Evolutionary conservation across 1,140 invertebrate species (phyloP), one percentile per base, ranked within the genome.

Genomic region (Heterodera carotae): DNA sequence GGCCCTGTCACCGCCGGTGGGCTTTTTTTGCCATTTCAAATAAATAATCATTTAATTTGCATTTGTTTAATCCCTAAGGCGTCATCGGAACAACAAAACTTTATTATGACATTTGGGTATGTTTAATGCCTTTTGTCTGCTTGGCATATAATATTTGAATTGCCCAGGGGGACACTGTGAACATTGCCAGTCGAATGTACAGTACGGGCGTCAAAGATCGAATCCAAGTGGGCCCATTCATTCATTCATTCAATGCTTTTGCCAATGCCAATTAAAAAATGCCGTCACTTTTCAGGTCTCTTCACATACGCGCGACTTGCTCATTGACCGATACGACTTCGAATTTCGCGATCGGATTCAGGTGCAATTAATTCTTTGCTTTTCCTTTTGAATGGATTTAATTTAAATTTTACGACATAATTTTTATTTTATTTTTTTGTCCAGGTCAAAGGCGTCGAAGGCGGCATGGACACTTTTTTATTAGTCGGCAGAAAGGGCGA

Each of bases 31-130:
- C 34, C 34, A 27, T n/a, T 43, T 43, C 33, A 2, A 68, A 68
- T 68, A 29, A 69, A 25, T 33, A 15, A 60, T 34, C 33, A 29
- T 33, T 31, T 36, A 4, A 0, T 39, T 39, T n/a, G n/a, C n/a
- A 39, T 72, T 53, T 25, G 25, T 56, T 25, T 56, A 27, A 29
- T n/a, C n/a, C 80, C 76, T 64, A 43, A 71, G 69, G 82, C 5
- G 95, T 98, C 0, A 97, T 98, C 66, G 96, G 96, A 0, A 97
- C 95, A 0, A 94, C 93, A 0, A 98, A 97, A 87, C 89, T 98
- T 29, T 94, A 95, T 84, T 98, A 97, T 82, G 96, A 98, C 88
- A 77, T 60, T 60, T 56, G 68, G 59, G 29, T 73, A 18, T 27
- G 56, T 12, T 25, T 53, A 15, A 27, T 7, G 33, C 27, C 8